Conservation (phyloP, 2,113 vertebrate genomes). For the Menidia beryllina region DNA sequence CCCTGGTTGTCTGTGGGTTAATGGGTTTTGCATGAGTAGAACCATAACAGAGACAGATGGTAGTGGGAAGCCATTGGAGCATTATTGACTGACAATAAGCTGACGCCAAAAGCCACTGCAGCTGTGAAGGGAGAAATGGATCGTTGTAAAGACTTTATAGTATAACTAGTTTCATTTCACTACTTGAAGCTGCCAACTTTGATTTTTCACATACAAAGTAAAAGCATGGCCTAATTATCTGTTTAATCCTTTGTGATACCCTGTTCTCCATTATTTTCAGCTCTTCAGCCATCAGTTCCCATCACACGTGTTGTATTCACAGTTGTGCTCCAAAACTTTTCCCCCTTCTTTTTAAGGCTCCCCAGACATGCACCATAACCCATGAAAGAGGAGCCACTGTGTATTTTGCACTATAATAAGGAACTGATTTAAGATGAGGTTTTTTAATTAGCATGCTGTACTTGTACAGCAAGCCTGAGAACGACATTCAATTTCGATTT, state of each 20-base stretch:
- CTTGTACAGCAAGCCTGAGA: conserved; percentile 40
- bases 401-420: conserved; percentile 72
- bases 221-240: conserved; percentile 28
- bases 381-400: conserved; percentile 56
- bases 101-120: conserved; percentile 51
- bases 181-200: conserved; percentile 37
- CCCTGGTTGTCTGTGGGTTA: conserved; percentile 66
- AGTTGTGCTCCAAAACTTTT: conserved; percentile 28
- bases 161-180: conserved; percentile 21
- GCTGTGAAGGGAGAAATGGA: conserved; percentile 35
- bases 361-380: conserved; percentile 53
- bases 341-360: conserved; percentile 55
- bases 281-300: conserved; percentile 44
- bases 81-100: conserved; percentile 66
- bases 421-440: conserved; percentile 70
- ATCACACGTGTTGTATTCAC: conserved; percentile 50
- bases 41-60: conserved; percentile 72
- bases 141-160: not conserved
- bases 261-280: conserved; percentile 44
- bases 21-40: conserved; percentile 70
- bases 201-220: conserved; percentile 21
- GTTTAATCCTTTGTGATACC: conserved; percentile 8
- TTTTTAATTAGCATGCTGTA: conserved; percentile 74
- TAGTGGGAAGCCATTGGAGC: conserved; percentile 46
- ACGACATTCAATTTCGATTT: conserved; percentile 61